phyloP scores from a whole-genome alignment of 2,113 vertebrate genomes.

The Ceratotherium simum region DNA sequence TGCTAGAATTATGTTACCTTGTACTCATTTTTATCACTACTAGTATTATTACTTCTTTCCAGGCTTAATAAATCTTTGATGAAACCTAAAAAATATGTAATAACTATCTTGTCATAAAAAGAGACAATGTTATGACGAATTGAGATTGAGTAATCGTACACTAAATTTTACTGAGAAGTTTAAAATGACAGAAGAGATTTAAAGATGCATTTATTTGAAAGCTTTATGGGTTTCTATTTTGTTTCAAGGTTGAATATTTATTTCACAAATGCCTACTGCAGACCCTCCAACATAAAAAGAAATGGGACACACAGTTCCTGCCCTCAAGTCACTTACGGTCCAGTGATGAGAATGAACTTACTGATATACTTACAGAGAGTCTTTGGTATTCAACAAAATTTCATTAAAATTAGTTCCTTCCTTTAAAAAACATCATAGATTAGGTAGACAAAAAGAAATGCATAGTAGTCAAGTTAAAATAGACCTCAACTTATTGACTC shows the following conservation, averaged over 20 bases:
- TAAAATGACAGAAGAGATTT: constrained; percentile 55
- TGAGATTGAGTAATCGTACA: not conserved
- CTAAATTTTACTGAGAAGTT: constrained; percentile 41
- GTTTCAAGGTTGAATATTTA: constrained; percentile 38
- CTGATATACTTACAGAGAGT: not conserved
- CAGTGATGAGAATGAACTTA: not conserved
- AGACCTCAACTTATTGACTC: not conserved
- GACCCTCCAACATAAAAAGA: not conserved
- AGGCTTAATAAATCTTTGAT: not conserved
- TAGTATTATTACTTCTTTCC: not conserved
- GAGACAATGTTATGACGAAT: not conserved
- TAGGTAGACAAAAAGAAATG: not conserved
- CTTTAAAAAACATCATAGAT: not conserved
- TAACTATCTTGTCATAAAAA: not conserved
- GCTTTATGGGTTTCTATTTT: constrained; percentile 2
- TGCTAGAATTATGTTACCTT: not conserved
- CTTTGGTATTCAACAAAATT: constrained; percentile 7
- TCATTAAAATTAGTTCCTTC: constrained; percentile 28
- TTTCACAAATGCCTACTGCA: constrained; percentile 5
- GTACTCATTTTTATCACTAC: not conserved
- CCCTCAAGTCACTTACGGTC: not conserved
- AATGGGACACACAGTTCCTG: not conserved
- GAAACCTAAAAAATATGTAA: constrained; percentile 26
- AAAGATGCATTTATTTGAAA: constrained; percentile 45
- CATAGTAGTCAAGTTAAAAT: not conserved